Percentiles rank a stretch among this genome's conserved stretches.
These are phyloP conservation scores for Polypedilum pembai DNA, from an alignment of 1,140 invertebrate genomes.

Conservation along the genomic window DNA sequence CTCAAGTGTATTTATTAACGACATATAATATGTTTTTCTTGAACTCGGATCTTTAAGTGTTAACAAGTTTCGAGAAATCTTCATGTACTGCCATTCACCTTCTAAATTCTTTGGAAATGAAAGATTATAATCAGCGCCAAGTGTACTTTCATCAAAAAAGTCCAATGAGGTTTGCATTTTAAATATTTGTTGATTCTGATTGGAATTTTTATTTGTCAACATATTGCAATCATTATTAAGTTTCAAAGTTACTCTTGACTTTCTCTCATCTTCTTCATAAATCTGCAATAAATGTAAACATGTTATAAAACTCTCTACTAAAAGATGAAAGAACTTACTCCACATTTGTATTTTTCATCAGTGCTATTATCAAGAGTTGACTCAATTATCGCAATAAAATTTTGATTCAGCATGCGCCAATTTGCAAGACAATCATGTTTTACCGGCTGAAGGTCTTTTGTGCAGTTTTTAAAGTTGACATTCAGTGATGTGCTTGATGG, in stretches of 20 bases:
- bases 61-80: background rate
- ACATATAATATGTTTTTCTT: constrained; percentile 7
- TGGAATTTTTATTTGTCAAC: background rate
- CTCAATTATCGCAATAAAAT: background rate
- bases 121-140: background rate
- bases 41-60: background rate
- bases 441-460: background rate
- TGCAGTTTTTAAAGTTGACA: background rate
- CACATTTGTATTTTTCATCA: constrained; percentile 1
- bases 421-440: background rate
- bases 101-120: background rate
- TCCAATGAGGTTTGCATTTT: background rate
- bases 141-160: background rate
- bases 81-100: background rate
- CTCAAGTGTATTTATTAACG: background rate
- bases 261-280: background rate
- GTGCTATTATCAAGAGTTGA: background rate
- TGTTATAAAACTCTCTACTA: background rate
- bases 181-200: background rate
- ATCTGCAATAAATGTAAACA: background rate
- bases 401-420: background rate
- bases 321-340: background rate
- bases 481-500: constrained; percentile 1
- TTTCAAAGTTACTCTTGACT: background rate
- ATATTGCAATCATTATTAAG: background rate